Conservation (phyloP, 2,797 vertebrate species). For the Denticeps clupeoides region DNA sequence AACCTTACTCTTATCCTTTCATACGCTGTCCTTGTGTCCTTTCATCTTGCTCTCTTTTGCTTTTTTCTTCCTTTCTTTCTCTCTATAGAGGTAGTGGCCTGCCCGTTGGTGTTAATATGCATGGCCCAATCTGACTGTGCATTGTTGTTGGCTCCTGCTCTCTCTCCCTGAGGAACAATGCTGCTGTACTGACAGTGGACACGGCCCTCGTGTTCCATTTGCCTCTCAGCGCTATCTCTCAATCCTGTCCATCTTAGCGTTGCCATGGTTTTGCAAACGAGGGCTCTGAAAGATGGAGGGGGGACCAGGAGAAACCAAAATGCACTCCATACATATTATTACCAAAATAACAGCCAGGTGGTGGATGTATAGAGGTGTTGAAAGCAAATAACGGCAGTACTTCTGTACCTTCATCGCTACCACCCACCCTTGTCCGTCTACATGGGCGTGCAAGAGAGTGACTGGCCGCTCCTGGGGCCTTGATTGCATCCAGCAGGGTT, state of each 20-base stretch:
- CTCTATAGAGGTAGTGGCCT: no score
- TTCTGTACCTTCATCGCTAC: no score
- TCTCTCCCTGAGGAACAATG: conserved; percentile 50
- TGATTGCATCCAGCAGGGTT: conserved; percentile 21
- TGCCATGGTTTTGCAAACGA: neutral
- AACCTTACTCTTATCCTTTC: conserved; percentile 8
- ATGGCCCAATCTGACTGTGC: no score
- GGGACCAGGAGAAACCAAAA: no score
- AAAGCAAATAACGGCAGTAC: no score
- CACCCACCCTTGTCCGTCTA: no score
- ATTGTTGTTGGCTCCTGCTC: conserved; percentile 1
- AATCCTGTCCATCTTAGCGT: conserved; percentile 32
- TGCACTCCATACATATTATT: conserved; percentile 13
- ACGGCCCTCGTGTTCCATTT: conserved; percentile 60
- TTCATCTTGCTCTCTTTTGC: no score
- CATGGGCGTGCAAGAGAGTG: no score
- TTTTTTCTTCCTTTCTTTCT: no score
- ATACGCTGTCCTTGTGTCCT: no score
- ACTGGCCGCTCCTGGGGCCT: neutral
- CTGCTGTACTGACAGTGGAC: conserved; percentile 57
- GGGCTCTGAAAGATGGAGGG: neutral
- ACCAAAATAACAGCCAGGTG: conserved; percentile 17
- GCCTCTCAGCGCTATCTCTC: conserved; percentile 58
- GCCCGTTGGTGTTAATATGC: no score
- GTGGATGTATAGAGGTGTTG: conserved; percentile 7